phyloP scores from a whole-genome alignment of 2,888 invertebrate genomes.

The Ophion ellenae region DNA sequence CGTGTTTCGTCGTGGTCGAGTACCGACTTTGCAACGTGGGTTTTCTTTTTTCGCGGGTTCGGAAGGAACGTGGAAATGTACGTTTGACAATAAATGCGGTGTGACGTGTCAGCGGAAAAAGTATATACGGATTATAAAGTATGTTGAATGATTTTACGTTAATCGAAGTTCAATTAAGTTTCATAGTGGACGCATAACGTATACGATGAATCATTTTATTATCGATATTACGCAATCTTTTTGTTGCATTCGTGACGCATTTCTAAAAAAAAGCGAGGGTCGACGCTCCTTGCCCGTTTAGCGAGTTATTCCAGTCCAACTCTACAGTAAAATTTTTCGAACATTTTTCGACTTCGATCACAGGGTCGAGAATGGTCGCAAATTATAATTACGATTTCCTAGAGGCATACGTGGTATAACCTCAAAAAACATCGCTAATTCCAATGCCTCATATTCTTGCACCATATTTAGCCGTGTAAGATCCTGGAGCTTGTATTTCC shows the following conservation, averaged over 20 bases:
- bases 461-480: not conserved
- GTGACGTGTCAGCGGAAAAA: constrained; percentile 4
- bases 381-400: not conserved
- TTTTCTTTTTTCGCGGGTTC: not conserved
- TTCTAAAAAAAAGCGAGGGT: not conserved
- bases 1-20: not conserved
- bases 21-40: not conserved
- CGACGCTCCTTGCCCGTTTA: not conserved
- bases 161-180: not conserved
- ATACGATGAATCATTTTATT: not conserved
- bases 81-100: not conserved
- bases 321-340: not conserved
- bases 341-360: not conserved
- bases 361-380: not conserved
- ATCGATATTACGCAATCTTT: not conserved
- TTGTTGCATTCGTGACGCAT: not conserved
- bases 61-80: not conserved
- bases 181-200: not conserved
- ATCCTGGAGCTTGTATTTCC: too few relatives aligned
- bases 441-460: not conserved
- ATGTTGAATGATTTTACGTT: not conserved
- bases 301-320: not conserved
- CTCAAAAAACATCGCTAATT: not conserved
- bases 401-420: not conserved
- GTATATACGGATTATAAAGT: not conserved